Evolutionary conservation across 2,797 vertebrate genomes (phyloP).

Genomic region (Gallinago stenura): DNA sequence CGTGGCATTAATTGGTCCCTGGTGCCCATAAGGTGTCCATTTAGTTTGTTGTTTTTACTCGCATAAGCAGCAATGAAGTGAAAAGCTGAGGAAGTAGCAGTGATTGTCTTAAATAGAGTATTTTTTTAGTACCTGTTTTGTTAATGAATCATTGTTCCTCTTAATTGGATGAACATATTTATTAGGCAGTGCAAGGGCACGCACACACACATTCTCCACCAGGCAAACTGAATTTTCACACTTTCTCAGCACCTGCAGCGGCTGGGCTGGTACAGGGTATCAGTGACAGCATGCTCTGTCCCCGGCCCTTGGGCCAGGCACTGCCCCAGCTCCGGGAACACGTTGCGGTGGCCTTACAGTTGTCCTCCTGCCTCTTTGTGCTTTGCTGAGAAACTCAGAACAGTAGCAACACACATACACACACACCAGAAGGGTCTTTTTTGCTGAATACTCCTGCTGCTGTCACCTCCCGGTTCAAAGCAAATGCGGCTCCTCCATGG

Average conservation of each 20-base stretch:
- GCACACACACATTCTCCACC: background rate
- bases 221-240: background rate
- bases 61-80: constrained; percentile 93
- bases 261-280: background rate
- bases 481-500: background rate
- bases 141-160: constrained; percentile 87
- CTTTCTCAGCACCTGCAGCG: background rate
- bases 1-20: constrained; percentile 95
- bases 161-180: constrained; percentile 83
- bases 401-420: background rate
- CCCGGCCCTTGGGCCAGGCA: background rate
- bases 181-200: constrained; percentile 50
- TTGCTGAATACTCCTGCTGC: constrained; percentile 15
- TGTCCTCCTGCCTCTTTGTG: background rate
- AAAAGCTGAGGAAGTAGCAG: constrained; percentile 94
- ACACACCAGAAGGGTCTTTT: background rate
- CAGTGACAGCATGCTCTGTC: background rate
- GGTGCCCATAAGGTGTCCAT: constrained; percentile 87
- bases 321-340: background rate
- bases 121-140: constrained; percentile 84
- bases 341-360: background rate
- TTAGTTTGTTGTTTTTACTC: constrained; percentile 95
- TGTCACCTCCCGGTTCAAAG: constrained; percentile 40
- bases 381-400: background rate
- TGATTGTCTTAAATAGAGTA: constrained; percentile 84